Conservation (phyloP, 2,113 vertebrate species). For the Proteles cristata region DNA sequence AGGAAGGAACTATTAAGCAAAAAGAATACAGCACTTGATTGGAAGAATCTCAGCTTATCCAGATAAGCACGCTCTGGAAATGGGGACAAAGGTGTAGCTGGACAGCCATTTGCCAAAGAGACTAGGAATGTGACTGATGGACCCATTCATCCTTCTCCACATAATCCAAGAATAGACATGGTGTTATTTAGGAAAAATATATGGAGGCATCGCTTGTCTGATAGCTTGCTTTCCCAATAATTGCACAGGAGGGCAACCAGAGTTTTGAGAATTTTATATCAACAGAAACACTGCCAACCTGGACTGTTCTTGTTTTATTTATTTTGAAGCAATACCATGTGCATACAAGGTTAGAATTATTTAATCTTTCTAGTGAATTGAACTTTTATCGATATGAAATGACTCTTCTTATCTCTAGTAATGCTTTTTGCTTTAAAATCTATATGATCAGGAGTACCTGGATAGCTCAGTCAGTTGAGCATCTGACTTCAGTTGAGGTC, state of each 20-base stretch:
- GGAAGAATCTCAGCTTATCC: not conserved
- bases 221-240: not conserved
- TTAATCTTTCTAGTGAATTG: not conserved
- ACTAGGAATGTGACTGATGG: not conserved
- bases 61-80: not conserved
- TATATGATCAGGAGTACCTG: not conserved
- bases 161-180: not conserved
- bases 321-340: conserved; percentile 14
- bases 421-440: conserved; percentile 4
- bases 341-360: not conserved
- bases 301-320: conserved; percentile 9
- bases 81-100: not conserved
- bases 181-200: not conserved
- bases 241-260: not conserved
- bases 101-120: not conserved
- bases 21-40: not conserved
- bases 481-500: too few species aligned
- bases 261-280: not conserved
- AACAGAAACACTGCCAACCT: not conserved
- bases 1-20: not conserved
- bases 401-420: not conserved
- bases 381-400: not conserved
- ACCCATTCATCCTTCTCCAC: not conserved
- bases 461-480: too few species aligned
- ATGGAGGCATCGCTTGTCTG: not conserved